These are phyloP conservation scores for Laticauda colubrina DNA, from an alignment of 2,113 vertebrate genomes.

Conservation along the genomic window DNA sequence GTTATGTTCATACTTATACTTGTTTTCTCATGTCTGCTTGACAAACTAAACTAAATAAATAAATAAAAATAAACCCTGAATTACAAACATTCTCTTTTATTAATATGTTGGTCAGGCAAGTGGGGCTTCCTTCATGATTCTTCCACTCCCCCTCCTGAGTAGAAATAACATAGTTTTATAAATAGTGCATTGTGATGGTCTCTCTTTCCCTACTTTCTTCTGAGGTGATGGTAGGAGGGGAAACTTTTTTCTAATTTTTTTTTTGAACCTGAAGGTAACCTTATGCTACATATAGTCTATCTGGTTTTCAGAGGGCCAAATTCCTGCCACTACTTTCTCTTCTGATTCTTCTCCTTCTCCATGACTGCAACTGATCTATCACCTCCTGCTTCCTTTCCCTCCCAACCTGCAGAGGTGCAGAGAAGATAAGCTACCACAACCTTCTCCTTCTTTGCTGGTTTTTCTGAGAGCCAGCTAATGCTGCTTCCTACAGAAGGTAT, in stretches of 20 bases:
- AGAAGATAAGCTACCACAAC: background rate
- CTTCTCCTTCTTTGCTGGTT: background rate
- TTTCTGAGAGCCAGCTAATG: background rate
- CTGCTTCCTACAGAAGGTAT: background rate
- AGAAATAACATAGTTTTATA: background rate
- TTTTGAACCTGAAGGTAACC: background rate
- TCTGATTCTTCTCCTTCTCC: background rate
- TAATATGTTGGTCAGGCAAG: background rate
- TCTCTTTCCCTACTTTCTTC: background rate
- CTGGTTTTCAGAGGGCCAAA: background rate
- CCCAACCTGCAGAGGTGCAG: no score
- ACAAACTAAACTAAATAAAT: no score
- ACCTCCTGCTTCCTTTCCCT: no score
- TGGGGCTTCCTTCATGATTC: conserved; percentile 6
- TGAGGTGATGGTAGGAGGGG: background rate
- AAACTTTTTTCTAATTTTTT: background rate
- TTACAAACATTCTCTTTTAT: background rate
- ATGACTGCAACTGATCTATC: background rate
- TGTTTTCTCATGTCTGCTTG: no score
- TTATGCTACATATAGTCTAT: background rate
- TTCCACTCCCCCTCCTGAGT: background rate
- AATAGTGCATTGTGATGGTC: background rate
- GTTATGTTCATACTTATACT: no score
- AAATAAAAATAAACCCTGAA: background rate
- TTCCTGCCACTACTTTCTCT: background rate